phyloP scores from a whole-genome alignment of 1,140 invertebrate species.

The Charaxes varanes region DNA sequence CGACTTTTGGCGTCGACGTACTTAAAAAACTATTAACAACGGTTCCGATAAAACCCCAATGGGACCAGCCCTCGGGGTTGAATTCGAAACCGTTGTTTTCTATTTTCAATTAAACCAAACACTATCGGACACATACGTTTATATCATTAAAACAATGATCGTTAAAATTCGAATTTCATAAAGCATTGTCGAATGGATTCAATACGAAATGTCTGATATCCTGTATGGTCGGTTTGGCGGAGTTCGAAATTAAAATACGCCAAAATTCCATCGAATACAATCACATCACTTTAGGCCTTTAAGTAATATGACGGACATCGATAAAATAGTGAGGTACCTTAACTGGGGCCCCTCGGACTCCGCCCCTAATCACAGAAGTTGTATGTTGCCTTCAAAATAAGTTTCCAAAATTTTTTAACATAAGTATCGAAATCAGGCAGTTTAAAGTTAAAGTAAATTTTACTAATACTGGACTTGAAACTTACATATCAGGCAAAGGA shows the following conservation, averaged over 20 bases:
- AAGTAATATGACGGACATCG: conserved; percentile 52
- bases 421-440: too few relatives aligned
- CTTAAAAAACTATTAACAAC: conserved; percentile 44
- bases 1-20: conserved; percentile 47
- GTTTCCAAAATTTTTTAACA: conserved; percentile 19
- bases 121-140: conserved; percentile 58
- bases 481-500: conserved; percentile 38
- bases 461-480: conserved; percentile 24
- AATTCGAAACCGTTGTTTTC: conserved; percentile 28
- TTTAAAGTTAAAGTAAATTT: too few relatives aligned
- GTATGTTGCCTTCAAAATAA: conserved; percentile 34
- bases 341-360: conserved; percentile 56
- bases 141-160: conserved; percentile 37
- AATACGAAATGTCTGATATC: conserved; percentile 19
- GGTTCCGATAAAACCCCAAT: conserved; percentile 27
- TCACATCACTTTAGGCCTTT: conserved; percentile 67
- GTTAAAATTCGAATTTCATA: too few relatives aligned
- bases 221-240: conserved; percentile 46
- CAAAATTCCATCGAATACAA: conserved; percentile 54
- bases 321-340: conserved; percentile 45
- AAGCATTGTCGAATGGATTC: not conserved
- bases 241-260: conserved; percentile 48
- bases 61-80: conserved; percentile 8
- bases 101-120: conserved; percentile 43
- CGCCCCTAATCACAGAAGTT: conserved; percentile 52